Conservation (phyloP, 1,140 invertebrate genomes). For the Drosophila simulans region DNA sequence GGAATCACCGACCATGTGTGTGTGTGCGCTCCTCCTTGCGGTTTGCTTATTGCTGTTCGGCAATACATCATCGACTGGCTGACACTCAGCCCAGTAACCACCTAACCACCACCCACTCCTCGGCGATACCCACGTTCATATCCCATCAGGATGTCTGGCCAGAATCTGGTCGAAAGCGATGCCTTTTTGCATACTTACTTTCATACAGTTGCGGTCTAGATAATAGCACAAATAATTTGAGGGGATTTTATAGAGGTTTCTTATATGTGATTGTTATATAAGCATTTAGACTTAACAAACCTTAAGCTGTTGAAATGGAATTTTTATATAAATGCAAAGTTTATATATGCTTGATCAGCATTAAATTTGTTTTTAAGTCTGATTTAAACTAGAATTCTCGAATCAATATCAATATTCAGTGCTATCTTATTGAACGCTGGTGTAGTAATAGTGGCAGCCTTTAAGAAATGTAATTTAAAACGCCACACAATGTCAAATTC, state of each 20-base stretch:
- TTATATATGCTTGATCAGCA: too few relatives aligned
- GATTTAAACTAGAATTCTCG: too few relatives aligned
- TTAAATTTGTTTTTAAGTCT: too few relatives aligned
- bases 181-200: constrained; percentile 18
- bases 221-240: constrained; percentile 4
- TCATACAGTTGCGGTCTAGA: constrained; percentile 8
- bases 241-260: neutral
- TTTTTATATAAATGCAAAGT: too few relatives aligned
- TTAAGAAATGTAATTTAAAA: constrained; percentile 26
- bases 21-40: constrained; percentile 53
- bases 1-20: neutral
- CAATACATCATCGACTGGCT: constrained; percentile 75
- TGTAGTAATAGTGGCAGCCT: neutral
- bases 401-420: too few relatives aligned
- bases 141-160: constrained; percentile 39
- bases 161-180: constrained; percentile 33
- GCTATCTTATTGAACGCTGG: neutral
- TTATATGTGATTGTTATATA: too few relatives aligned
- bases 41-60: constrained; percentile 73
- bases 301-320: too few relatives aligned
- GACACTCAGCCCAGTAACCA: constrained; percentile 24
- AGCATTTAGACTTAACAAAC: too few relatives aligned
- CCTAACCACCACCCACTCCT: neutral
- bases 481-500: constrained; percentile 1
- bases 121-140: neutral